Percentiles rank a stretch among this genome's conserved stretches.
phyloP scores from a whole-genome alignment of 2,888 invertebrate genomes.

The Drosophila barbarae region DNA sequence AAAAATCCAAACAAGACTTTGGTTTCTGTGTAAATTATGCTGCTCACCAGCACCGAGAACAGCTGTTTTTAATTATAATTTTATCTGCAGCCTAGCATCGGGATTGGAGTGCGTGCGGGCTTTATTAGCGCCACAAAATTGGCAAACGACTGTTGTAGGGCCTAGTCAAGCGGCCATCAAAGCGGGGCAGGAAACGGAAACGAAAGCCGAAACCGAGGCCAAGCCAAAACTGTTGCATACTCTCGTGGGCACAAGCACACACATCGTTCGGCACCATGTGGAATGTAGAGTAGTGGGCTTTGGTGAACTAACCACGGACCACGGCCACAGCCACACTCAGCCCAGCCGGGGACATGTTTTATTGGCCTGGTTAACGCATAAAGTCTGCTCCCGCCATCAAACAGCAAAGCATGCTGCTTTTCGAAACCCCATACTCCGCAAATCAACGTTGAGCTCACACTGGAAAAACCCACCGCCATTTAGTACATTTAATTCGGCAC shows the following conservation, averaged over 20 bases:
- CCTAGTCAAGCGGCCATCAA: slow-evolving; percentile 25
- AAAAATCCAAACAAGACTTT: slow-evolving; percentile 65
- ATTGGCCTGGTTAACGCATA: slow-evolving; percentile 54
- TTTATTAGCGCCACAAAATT: slow-evolving; percentile 61
- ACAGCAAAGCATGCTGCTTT: slow-evolving; percentile 20
- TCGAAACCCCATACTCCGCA: slow-evolving; percentile 5
- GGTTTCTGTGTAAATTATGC: slow-evolving; percentile 54
- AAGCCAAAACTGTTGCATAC: slow-evolving; percentile 45
- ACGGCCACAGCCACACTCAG: slow-evolving; percentile 19
- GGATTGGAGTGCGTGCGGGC: slow-evolving; percentile 39
- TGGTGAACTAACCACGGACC: slow-evolving; percentile 23
- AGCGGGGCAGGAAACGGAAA: slow-evolving; percentile 22
- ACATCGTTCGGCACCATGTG: not conserved
- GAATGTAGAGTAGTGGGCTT: not conserved
- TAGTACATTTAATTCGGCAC: not conserved
- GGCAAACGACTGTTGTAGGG: slow-evolving; percentile 42
- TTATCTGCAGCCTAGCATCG: slow-evolving; percentile 60
- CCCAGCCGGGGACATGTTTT: slow-evolving; percentile 52
- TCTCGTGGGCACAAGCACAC: slow-evolving; percentile 27
- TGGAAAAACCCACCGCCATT: slow-evolving; percentile 5
- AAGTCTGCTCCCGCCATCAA: slow-evolving; percentile 21
- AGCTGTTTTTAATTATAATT: slow-evolving; percentile 69
- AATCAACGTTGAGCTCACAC: slow-evolving; percentile 10
- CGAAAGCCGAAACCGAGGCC: slow-evolving; percentile 22
- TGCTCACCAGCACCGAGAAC: slow-evolving; percentile 27